Base-by-base conservation (phyloP, 2,888 invertebrate species). In the Mimas tiliae region DNA sequence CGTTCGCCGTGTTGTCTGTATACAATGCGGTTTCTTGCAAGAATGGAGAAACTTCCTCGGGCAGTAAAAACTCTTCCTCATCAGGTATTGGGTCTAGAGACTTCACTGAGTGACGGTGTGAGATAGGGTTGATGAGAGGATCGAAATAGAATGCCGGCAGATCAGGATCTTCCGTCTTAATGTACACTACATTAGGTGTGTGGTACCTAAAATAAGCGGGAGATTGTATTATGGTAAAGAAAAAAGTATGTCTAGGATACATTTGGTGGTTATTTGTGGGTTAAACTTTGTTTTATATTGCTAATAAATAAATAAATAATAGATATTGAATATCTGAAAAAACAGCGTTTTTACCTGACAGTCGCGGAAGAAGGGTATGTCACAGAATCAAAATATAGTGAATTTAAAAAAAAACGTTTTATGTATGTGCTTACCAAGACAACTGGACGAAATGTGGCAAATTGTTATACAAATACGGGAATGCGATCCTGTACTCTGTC, bases 101-200 rank as follows among this genome's bases (percentile, higher is more conserved):
- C 94, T 98, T 98, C 0, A 97, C 95, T 0, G 98, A 96, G 89
- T 98, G 97, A 65, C 98, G 95, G 85, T 99, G 99, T 0, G 99
- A 98, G 77, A 99, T 99, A 0, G 99, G 99, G 92, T 99, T 99
- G 84, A 99, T 99, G 62, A 99, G 94, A 0, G 99, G 99, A 94
- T 99, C 99, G 91, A 99, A 99, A 89, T 99, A 99, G 90, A 99
- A 99, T 0, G 99, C 99, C 47, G 99, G 99, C 67, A 99, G 94
- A 92, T 99, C 99, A 8, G 99, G 99, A 95, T 99, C 99, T 93
- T 99, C 99, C 0, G 99, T 99, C 94, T 99, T 99, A 80, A 99
- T 99, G 89, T 98, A 99, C 0, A 99, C 99, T 7, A 99, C 99
- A 88, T 99, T 99, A 33, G 99, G 99, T 8, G 98, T 97, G 89